phyloP scores from a whole-genome alignment of 2,113 vertebrate species.

The Embiotoca jacksoni region DNA sequence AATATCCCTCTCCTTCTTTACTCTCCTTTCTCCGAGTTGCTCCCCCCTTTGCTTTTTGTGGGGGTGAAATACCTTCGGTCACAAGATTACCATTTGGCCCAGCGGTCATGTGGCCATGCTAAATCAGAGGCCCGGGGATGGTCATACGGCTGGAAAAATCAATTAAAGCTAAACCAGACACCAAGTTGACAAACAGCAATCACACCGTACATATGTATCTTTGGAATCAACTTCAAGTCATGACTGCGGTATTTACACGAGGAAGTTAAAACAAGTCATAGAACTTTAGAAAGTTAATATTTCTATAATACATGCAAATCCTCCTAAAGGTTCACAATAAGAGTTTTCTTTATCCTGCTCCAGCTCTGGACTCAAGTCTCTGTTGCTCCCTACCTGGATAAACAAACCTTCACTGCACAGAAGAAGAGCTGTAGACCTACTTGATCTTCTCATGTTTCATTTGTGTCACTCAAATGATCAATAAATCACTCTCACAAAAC shows the following conservation, averaged over 20 bases:
- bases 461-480: too few relatives aligned
- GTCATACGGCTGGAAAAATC: slow-evolving; percentile 72
- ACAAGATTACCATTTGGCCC: slow-evolving; percentile 77
- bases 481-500: too few relatives aligned
- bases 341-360: too few relatives aligned
- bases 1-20: neutral
- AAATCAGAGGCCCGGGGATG: slow-evolving; percentile 73
- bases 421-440: neutral
- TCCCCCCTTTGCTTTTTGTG: neutral
- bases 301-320: too few relatives aligned
- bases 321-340: too few relatives aligned
- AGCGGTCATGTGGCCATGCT: slow-evolving; percentile 75
- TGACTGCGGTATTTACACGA: neutral
- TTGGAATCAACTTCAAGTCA: neutral
- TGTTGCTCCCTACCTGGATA: neutral
- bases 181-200: neutral
- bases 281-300: too few relatives aligned
- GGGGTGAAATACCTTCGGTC: slow-evolving; percentile 74
- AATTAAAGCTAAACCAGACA: slow-evolving; percentile 32
- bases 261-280: neutral
- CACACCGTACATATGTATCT: neutral
- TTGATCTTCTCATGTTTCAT: neutral
- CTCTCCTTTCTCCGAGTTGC: neutral
- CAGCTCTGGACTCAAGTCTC: too few relatives aligned
- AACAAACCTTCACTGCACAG: slow-evolving; percentile 30